Evolutionary conservation across 2,797 vertebrate genomes (phyloP), one percentile per base, ranked within the genome.

Genomic region (Paratrypauchen microcephalus): DNA sequence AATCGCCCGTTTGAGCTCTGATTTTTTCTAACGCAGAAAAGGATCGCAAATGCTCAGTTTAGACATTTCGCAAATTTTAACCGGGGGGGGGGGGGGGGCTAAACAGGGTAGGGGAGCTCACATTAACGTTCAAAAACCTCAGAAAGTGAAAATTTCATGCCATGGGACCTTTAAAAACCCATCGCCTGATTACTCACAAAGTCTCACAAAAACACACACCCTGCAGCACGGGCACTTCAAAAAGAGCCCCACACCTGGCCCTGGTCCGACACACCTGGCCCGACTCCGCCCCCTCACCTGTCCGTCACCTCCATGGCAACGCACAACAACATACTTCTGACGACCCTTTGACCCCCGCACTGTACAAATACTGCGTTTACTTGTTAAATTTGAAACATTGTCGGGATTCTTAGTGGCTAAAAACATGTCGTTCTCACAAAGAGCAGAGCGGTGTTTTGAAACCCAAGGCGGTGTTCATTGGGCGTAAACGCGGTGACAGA

Each of bases 231-330:
- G 6, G 6, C 36, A 24, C 9, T 23, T 62, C 36, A 62, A 62
- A 64, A 23, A 24, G 39, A 47, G 45, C 59, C 54, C 23, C 56
- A 65, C 73, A 76, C 78, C 82, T 74, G 77, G 65, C 69, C 65
- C 15, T 65, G 72, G 39, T 65, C 28, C 70, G 73, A 62, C 28
- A 50, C 71, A 85, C 83, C 74, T 81, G 69, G 70, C 70, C 57
- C 15, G 55, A 68, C 54, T 64, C 65, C 69, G 71, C 73, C 69
- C 32, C 62, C 69, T 86, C 73, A 75, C 78, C 68, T 70, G 50
- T 19, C 2, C 1, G 21, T 82, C 68, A 78, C 70, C 73, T 12
- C 0, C 23, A 2, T n/a, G 1, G 48, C 39, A 60, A 45, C 63
- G 71, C 68, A 70, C 3, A 19, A 55, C 8, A 63, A 26, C 67